Evolutionary conservation across 2,113 vertebrate species (phyloP).

Genomic region (Crypturellus undulatus): DNA sequence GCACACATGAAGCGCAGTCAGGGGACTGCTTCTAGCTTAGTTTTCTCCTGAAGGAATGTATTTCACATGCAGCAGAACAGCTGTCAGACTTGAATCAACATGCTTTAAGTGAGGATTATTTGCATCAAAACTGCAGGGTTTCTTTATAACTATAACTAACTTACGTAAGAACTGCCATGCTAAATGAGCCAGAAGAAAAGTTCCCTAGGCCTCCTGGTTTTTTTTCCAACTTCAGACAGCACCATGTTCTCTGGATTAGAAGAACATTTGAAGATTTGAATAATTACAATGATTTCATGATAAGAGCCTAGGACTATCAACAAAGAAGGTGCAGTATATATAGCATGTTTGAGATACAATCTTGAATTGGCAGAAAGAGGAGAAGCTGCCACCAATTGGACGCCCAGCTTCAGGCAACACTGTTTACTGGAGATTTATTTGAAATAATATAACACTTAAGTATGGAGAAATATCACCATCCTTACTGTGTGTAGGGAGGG

Average conservation of each 20-base stretch:
- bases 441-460: neutral
- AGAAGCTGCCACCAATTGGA: neutral
- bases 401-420: neutral
- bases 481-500: neutral
- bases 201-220: neutral
- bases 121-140: neutral
- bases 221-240: neutral
- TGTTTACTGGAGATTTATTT: neutral
- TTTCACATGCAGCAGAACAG: neutral
- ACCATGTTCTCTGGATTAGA: neutral
- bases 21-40: neutral
- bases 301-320: neutral
- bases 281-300: neutral
- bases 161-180: neutral
- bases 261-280: neutral
- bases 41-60: neutral
- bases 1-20: accelerated
- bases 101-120: neutral
- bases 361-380: neutral
- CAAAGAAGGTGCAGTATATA: neutral
- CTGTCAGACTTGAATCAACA: neutral
- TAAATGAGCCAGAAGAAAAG: neutral
- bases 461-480: neutral
- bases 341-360: neutral
- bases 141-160: neutral